Conservation (phyloP, 2,113 vertebrate genomes). For the Arenaria interpres region DNA sequence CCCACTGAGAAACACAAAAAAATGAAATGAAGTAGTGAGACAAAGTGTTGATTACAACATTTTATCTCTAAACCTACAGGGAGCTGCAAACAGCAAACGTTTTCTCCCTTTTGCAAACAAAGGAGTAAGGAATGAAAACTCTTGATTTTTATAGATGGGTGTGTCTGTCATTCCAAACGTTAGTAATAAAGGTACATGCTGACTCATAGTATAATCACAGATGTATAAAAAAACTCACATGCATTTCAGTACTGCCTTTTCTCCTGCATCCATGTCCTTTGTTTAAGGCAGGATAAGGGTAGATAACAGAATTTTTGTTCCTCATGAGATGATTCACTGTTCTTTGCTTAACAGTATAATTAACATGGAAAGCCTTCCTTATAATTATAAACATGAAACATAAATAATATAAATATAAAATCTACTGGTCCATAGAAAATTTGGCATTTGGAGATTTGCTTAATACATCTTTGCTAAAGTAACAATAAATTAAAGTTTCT, state of each 20-base stretch:
- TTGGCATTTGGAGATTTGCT: background rate
- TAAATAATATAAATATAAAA: background rate
- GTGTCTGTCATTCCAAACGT: fast-evolving
- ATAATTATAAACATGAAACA: background rate
- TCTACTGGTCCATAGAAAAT: background rate
- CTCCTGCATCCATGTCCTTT: background rate
- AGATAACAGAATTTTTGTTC: background rate
- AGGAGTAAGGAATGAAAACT: background rate
- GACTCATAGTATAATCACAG: background rate
- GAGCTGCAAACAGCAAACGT: background rate
- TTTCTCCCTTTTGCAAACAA: background rate
- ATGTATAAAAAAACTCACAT: background rate
- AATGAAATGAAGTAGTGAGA: slow-evolving; percentile 32
- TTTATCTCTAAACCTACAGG: slow-evolving; percentile 7
- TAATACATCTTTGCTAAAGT: background rate
- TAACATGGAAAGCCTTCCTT: background rate
- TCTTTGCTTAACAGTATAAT: background rate
- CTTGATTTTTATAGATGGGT: background rate
- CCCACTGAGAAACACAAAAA: background rate
- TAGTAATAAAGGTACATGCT: background rate
- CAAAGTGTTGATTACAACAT: background rate
- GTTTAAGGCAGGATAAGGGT: background rate
- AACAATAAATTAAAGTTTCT: background rate
- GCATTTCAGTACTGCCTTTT: background rate
- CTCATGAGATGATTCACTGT: background rate